A percentile compares a stretch with the other conserved stretches of the same genome.
These are phyloP conservation scores for Ectemnius cavifrons DNA, from an alignment of 2,888 invertebrate genomes.

Conservation along the genomic window DNA sequence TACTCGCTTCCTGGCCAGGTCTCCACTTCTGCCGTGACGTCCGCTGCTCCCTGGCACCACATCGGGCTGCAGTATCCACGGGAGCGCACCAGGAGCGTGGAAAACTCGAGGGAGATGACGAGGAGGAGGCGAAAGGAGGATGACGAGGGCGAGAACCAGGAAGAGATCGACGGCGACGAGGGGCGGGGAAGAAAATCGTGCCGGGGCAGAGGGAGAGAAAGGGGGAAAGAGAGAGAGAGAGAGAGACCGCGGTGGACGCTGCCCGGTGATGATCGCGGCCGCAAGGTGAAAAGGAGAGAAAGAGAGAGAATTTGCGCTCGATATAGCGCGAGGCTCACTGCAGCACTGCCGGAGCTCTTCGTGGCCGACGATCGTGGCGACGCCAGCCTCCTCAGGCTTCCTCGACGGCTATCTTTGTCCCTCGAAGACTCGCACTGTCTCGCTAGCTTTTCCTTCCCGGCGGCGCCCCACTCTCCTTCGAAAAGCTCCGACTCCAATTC, in stretches of 20 bases:
- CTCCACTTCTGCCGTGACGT: slow-evolving; percentile 33
- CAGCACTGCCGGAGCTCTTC: slow-evolving; percentile 60
- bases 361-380: slow-evolving; percentile 63
- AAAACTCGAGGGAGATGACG: not conserved
- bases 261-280: slow-evolving; percentile 42
- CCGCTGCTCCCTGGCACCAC: slow-evolving; percentile 31
- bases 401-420: slow-evolving; percentile 57
- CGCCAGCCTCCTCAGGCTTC: slow-evolving; percentile 57
- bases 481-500: slow-evolving; percentile 9
- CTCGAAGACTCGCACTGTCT: slow-evolving; percentile 18
- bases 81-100: not conserved
- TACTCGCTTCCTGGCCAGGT: slow-evolving; percentile 53
- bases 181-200: slow-evolving; percentile 14
- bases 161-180: slow-evolving; percentile 18
- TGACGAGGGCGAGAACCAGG: slow-evolving; percentile 14
- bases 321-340: slow-evolving; percentile 67
- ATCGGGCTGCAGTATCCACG: slow-evolving; percentile 43
- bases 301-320: slow-evolving; percentile 56
- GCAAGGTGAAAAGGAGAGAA: slow-evolving; percentile 33
- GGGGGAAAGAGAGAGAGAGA: not conserved
- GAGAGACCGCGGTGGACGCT: not conserved
- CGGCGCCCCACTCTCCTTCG: slow-evolving; percentile 12
- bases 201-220: not conserved
- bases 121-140: slow-evolving; percentile 12
- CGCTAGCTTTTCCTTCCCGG: slow-evolving; percentile 19